These are phyloP conservation scores for Scaptodrosophila lebanonensis DNA, from an alignment of 1,140 invertebrate species.

Conservation along the genomic window DNA sequence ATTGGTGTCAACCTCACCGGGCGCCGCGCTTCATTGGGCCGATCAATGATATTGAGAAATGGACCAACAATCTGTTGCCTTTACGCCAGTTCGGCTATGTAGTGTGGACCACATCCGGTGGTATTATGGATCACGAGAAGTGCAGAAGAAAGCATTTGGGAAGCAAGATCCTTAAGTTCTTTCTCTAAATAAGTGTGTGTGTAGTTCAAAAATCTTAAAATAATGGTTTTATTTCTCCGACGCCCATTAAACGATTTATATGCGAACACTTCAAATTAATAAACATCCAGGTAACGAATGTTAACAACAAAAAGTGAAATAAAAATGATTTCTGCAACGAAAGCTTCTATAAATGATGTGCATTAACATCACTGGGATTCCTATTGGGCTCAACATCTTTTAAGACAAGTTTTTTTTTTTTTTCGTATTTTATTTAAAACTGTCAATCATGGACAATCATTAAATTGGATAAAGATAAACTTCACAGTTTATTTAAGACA, in stretches of 20 bases:
- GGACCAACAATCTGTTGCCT: constrained; percentile 97
- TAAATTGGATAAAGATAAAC: no score
- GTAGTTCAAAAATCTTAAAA: constrained; percentile 52
- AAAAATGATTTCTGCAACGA: constrained; percentile 48
- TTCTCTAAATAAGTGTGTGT: constrained; percentile 89
- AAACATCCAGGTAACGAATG: neutral
- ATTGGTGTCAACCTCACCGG: constrained; percentile 99
- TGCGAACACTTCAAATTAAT: no score
- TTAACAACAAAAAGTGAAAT: constrained; percentile 44
- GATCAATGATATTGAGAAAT: constrained; percentile 97
- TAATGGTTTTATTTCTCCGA: constrained; percentile 58
- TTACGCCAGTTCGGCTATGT: constrained; percentile 99
- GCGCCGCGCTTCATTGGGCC: constrained; percentile 96
- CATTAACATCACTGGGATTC: no score
- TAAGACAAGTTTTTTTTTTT: no score
- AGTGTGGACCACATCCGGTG: constrained; percentile 98
- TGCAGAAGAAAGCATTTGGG: constrained; percentile 99
- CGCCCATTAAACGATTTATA: no score
- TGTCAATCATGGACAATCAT: no score
- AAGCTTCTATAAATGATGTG: no score
- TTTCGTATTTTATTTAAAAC: no score
- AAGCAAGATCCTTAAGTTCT: constrained; percentile 99
- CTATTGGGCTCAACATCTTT: no score
- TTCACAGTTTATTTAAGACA: no score
- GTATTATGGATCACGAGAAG: constrained; percentile 99